Conservation (phyloP, 37 sponge, comb jelly and placozoan species). For the Aplysina aerophoba region DNA sequence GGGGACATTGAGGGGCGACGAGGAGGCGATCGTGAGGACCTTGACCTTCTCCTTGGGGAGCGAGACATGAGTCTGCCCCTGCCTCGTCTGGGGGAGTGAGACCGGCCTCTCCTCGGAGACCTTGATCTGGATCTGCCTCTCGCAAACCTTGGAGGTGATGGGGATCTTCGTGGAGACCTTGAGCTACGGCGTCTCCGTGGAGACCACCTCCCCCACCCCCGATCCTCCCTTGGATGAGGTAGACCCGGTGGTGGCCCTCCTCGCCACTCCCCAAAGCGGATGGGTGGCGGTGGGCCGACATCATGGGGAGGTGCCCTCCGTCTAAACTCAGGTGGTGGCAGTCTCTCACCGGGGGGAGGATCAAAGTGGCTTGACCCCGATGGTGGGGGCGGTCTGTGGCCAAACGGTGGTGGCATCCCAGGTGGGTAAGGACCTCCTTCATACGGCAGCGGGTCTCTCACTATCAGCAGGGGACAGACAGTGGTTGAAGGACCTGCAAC, state of each 20-base stretch:
- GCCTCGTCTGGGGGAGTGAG: slow-evolving; percentile 5
- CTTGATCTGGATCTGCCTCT: slow-evolving; percentile 3
- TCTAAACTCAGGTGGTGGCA: not conserved
- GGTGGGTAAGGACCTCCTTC: slow-evolving; percentile 7
- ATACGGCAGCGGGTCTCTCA: slow-evolving; percentile 11
- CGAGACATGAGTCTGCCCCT: not conserved
- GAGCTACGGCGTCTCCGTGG: slow-evolving; percentile 26
- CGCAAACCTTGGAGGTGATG: not conserved
- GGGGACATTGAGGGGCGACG: not conserved
- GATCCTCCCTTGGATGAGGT: not conserved
- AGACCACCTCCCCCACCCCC: slow-evolving; percentile 26
- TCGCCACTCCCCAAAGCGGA: slow-evolving; percentile 15
- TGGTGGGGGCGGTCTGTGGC: not conserved
- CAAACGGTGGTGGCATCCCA: not conserved
- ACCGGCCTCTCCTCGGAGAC: not conserved
- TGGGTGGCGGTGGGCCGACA: slow-evolving; percentile 24
- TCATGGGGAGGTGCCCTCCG: slow-evolving; percentile 9
- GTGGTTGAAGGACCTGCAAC: no score
- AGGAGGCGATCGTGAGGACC: not conserved
- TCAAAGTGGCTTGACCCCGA: not conserved
- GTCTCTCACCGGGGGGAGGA: not conserved
- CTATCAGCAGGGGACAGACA: slow-evolving; percentile 4
- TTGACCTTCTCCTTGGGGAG: slow-evolving; percentile 5
- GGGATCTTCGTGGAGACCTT: slow-evolving; percentile 1
- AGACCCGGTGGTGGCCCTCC: no score